Conservation (phyloP, 2,797 vertebrate species). For the Lepilemur septentrionalis region DNA sequence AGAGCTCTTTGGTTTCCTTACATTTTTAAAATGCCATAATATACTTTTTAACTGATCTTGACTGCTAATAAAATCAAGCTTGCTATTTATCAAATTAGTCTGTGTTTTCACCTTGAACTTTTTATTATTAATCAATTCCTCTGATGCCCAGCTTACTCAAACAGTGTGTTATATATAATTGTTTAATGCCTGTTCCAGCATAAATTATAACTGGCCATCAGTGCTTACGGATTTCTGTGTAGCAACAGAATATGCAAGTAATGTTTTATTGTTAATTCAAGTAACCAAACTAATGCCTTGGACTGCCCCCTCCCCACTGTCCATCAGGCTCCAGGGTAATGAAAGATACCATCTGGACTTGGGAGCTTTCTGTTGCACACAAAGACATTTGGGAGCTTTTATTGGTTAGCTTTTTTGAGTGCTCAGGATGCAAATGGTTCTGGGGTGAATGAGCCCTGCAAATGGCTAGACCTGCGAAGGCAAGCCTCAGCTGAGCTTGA, state of each 20-base stretch:
- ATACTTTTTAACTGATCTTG: conserved; percentile 14
- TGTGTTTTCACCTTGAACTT: conserved; percentile 14
- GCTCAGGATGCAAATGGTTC: background rate
- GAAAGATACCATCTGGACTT: conserved; percentile 29
- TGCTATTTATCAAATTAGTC: conserved; percentile 28
- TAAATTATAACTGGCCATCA: background rate
- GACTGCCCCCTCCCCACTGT: background rate
- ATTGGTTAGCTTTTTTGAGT: conserved; percentile 37
- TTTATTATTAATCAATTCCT: background rate
- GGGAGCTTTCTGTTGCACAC: conserved; percentile 15
- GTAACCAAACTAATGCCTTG: conserved; percentile 17
- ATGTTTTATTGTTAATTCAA: conserved; percentile 27
- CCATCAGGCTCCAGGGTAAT: background rate
- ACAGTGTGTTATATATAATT: background rate
- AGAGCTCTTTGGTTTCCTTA: conserved; percentile 32
- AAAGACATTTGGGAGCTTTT: conserved; percentile 21
- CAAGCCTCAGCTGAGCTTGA: conserved; percentile 62
- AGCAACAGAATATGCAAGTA: background rate
- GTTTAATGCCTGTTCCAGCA: background rate
- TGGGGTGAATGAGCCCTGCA: conserved; percentile 56
- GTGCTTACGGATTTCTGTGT: background rate
- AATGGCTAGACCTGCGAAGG: conserved; percentile 39
- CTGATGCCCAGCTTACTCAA: background rate
- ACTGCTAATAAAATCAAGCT: conserved; percentile 34
- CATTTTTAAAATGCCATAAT: conserved; percentile 31